phyloP scores from a whole-genome alignment of 2,888 invertebrate species.

The Harpalus rufipes region DNA sequence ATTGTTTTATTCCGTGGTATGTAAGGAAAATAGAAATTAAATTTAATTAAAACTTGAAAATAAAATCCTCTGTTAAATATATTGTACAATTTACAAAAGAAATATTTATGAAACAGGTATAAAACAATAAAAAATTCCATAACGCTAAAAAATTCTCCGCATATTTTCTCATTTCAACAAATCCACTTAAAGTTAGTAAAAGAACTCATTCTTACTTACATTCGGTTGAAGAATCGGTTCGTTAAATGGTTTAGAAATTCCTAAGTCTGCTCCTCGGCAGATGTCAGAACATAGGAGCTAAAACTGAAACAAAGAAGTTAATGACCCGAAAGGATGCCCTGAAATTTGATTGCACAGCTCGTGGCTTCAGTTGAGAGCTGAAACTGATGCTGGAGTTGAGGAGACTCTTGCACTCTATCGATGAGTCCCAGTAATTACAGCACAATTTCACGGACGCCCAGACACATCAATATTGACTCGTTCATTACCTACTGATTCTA shows the following conservation, averaged over 20 bases:
- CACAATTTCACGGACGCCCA: slow-evolving; percentile 4
- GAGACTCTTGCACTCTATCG: slow-evolving; percentile 9
- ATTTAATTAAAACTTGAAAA: not conserved
- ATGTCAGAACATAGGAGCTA: slow-evolving; percentile 36
- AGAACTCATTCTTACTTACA: slow-evolving; percentile 11
- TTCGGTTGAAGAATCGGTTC: slow-evolving; percentile 17
- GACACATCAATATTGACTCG: slow-evolving; percentile 27
- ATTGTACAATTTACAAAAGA: not conserved
- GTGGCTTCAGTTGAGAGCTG: not conserved
- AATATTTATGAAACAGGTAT: not conserved
- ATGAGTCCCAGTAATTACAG: slow-evolving; percentile 18
- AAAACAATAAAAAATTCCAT: not conserved
- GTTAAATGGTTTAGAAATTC: slow-evolving; percentile 41
- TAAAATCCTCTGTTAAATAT: not conserved
- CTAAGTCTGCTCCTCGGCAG: slow-evolving; percentile 28
- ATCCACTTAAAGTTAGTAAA: not conserved
- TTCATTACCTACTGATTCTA: slow-evolving; percentile 17
- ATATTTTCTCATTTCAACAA: not conserved
- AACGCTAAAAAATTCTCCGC: not conserved
- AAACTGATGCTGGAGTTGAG: slow-evolving; percentile 16
- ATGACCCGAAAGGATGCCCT: slow-evolving; percentile 12
- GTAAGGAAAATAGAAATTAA: not conserved
- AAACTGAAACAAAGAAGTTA: slow-evolving; percentile 44
- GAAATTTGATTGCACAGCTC: slow-evolving; percentile 45
- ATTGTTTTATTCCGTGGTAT: not conserved